Percentiles rank a stretch among this genome's conserved stretches.
Evolutionary conservation across 1,140 invertebrate genomes (phyloP).

Genomic region (Caenorhabditis latens): DNA sequence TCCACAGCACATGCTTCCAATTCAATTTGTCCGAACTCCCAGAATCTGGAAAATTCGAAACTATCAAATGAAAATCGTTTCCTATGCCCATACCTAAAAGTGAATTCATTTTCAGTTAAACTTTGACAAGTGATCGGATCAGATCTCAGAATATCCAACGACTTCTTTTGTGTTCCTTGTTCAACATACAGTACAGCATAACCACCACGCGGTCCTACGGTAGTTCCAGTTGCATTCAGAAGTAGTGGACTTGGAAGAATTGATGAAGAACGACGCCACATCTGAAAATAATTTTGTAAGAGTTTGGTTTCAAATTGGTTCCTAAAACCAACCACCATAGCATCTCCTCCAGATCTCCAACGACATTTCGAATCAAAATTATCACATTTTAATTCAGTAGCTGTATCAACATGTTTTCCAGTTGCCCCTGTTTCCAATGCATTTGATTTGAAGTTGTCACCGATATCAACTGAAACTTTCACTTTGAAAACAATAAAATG

Average conservation of each 20-base stretch:
- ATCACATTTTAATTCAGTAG: slow-evolving; percentile 70
- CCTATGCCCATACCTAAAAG: slow-evolving; percentile 56
- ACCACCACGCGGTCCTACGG: slow-evolving; percentile 69
- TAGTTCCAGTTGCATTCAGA: slow-evolving; percentile 75
- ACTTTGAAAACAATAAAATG: slow-evolving; percentile 17
- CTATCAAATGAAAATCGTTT: not conserved
- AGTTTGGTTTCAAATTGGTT: not conserved
- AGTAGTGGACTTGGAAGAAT: slow-evolving; percentile 66
- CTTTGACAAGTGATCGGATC: slow-evolving; percentile 73
- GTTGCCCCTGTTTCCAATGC: slow-evolving; percentile 69
- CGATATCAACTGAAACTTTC: slow-evolving; percentile 72
- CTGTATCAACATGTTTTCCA: slow-evolving; percentile 69
- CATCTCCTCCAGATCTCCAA: slow-evolving; percentile 73
- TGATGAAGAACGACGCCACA: slow-evolving; percentile 69
- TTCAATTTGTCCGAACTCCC: slow-evolving; percentile 72
- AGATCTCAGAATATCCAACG: slow-evolving; percentile 64
- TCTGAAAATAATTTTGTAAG: slow-evolving; percentile 47
- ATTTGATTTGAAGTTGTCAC: slow-evolving; percentile 68
- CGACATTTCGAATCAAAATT: slow-evolving; percentile 73
- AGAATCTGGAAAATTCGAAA: slow-evolving; percentile 70
- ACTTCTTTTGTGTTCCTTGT: slow-evolving; percentile 62
- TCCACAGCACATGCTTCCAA: slow-evolving; percentile 73
- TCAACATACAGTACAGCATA: slow-evolving; percentile 77
- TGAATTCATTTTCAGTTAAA: slow-evolving; percentile 61
- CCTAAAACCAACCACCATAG: slow-evolving; percentile 23